Conservation (phyloP, 2,113 vertebrate species). For the Centropristis striata region DNA sequence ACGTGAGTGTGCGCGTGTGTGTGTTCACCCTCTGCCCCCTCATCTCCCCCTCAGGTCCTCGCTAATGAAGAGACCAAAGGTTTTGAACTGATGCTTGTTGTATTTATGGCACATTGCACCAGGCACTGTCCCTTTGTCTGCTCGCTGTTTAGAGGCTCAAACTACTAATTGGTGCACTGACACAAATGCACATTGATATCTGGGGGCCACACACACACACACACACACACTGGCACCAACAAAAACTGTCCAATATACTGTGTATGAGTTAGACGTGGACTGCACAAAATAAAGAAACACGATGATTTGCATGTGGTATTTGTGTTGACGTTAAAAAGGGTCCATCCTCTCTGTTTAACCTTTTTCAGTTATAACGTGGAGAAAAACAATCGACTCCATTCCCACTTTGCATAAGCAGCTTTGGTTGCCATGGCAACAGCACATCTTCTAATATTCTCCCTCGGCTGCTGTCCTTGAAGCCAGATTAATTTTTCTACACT, state of each 20-base stretch:
- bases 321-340: not conserved
- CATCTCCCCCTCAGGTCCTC: not conserved
- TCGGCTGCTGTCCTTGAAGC: constrained; percentile 1
- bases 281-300: too few species aligned
- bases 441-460: not conserved
- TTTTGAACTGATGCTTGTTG: constrained; percentile 17
- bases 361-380: not conserved
- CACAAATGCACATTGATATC: constrained; percentile 31
- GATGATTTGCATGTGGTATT: not conserved
- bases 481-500: constrained; percentile 20
- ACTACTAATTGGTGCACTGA: constrained; percentile 43
- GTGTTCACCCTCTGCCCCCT: not conserved
- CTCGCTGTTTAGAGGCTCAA: constrained; percentile 26
- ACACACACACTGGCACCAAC: not conserved
- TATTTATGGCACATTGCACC: constrained; percentile 14
- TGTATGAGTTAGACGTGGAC: too few species aligned
- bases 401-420: constrained; percentile 6
- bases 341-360: not conserved
- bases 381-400: not conserved
- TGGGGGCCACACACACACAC: constrained; percentile 25
- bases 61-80: constrained; percentile 19
- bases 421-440: constrained; percentile 35
- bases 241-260: not conserved
- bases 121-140: constrained; percentile 28
- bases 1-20: not conserved